These are phyloP conservation scores for Epinephelus awoara DNA, from an alignment of 2,797 vertebrate species.

Conservation along the genomic window DNA sequence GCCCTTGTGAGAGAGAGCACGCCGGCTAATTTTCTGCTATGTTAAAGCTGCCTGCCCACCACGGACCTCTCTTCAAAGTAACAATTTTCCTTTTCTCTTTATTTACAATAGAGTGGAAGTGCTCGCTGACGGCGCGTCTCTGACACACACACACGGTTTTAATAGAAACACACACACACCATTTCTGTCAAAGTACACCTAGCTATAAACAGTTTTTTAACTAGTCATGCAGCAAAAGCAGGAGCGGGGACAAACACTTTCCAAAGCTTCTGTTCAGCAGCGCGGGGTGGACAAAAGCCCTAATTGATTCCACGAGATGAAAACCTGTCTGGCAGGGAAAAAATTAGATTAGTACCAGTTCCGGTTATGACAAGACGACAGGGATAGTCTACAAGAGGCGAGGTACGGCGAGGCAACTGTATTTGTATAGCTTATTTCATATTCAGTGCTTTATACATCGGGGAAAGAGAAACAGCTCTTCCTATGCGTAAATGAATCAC, in stretches of 20 bases:
- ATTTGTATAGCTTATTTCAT: neutral
- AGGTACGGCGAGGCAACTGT: neutral
- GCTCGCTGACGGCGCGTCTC: conserved; percentile 46
- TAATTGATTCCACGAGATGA: conserved; percentile 68
- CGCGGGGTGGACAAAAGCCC: conserved; percentile 29
- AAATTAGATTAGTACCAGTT: conserved; percentile 61
- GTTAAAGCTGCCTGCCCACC: conserved; percentile 63
- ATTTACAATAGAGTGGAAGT: conserved; percentile 49
- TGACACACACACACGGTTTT: conserved; percentile 21
- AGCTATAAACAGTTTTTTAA: neutral
- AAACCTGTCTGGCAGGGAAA: conserved; percentile 52
- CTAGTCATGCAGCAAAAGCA: conserved; percentile 31
- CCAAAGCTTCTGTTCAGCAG: conserved; percentile 44
- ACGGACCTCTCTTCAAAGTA: conserved; percentile 51
- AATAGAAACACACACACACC: conserved; percentile 38
- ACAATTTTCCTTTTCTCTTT: conserved; percentile 54
- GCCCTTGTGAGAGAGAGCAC: conserved; percentile 7
- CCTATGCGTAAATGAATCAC: neutral
- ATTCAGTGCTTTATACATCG: neutral
- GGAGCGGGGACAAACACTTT: conserved; percentile 26
- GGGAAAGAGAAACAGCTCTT: neutral
- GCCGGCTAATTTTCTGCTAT: conserved; percentile 63
- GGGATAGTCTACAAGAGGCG: conserved; percentile 32
- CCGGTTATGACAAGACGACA: conserved; percentile 54
- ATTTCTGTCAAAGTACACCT: conserved; percentile 26